phyloP scores from a whole-genome alignment of 2,113 vertebrate genomes.

The Lontra canadensis region DNA sequence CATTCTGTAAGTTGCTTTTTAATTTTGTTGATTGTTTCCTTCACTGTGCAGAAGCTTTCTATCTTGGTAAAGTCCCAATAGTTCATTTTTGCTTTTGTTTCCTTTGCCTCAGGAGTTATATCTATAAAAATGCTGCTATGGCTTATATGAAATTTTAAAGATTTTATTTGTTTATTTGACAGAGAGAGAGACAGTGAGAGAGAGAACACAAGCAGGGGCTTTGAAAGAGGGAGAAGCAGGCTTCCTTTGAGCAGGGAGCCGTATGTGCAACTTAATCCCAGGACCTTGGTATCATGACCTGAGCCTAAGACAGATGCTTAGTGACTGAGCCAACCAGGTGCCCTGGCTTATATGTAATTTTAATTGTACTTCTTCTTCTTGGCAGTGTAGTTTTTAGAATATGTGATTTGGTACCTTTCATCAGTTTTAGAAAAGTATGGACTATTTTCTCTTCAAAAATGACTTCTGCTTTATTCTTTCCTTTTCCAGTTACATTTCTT shows the following conservation, averaged over 20 bases:
- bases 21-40: not conserved
- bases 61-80: not conserved
- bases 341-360: not conserved
- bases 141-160: not conserved
- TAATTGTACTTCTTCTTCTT: not conserved
- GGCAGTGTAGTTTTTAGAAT: not conserved
- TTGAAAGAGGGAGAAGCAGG: not conserved
- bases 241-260: not conserved
- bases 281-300: not conserved
- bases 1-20: not conserved
- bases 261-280: fast-evolving
- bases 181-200: not conserved
- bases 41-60: not conserved
- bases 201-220: not conserved
- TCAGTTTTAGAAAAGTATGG: not conserved
- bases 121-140: not conserved
- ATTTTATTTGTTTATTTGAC: not conserved
- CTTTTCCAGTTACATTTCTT: not conserved
- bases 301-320: not conserved
- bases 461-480: not conserved
- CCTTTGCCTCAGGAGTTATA: not conserved
- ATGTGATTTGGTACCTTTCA: not conserved
- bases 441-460: not conserved
- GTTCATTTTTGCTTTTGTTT: not conserved
- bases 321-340: not conserved